Evolutionary conservation across 2,113 vertebrate species (phyloP).

Genomic region (Poecile atricapillus): DNA sequence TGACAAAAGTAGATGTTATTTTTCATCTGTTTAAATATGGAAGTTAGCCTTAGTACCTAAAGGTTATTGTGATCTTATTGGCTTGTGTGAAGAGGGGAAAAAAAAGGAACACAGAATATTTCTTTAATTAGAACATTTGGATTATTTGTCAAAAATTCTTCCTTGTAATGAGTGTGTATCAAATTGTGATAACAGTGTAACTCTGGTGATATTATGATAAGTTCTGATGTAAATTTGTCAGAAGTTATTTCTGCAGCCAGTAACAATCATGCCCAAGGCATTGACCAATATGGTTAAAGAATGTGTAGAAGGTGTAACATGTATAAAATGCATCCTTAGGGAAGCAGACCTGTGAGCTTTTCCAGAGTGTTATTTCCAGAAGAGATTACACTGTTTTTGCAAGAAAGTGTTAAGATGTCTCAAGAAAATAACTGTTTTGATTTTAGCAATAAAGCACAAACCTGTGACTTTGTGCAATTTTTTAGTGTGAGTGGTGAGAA

Average conservation of each 20-base stretch:
- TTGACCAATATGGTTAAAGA: not conserved
- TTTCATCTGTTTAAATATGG: not conserved
- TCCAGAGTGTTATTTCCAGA: not conserved
- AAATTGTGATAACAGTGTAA: not conserved
- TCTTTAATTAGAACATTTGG: not conserved
- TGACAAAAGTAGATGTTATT: not conserved
- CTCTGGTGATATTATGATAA: not conserved
- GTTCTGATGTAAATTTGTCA: not conserved
- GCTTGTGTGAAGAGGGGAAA: not conserved
- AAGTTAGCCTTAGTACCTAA: not conserved
- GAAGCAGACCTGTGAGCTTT: not conserved
- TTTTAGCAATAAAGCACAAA: not conserved
- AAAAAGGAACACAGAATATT: not conserved
- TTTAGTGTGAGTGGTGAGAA: not conserved
- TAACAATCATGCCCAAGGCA: not conserved
- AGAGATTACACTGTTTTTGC: not conserved
- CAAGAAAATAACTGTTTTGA: constrained; percentile 16
- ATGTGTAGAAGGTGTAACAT: not conserved
- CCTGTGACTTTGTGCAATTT: not conserved
- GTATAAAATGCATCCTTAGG: not conserved
- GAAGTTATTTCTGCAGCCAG: not conserved
- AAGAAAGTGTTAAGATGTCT: not conserved
- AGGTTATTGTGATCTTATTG: not conserved
- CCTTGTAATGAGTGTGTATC: not conserved
- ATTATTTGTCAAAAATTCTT: not conserved